Conservation (phyloP, 2,797 vertebrate species). For the Prunella strophiata region DNA sequence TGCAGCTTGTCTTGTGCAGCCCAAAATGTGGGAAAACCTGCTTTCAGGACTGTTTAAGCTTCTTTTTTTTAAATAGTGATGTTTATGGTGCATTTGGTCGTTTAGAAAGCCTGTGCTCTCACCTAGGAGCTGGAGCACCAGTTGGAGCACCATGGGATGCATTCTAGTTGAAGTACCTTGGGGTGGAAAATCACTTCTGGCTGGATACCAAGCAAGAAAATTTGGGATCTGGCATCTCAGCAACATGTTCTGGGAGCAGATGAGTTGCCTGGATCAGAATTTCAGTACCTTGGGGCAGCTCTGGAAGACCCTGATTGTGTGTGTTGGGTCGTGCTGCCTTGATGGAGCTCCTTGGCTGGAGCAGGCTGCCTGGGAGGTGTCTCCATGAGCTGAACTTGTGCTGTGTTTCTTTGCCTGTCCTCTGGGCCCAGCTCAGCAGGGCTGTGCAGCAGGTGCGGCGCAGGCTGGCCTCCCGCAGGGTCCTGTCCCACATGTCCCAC, state of each 20-base stretch:
- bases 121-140: background rate
- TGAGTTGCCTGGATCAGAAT: background rate
- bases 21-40: background rate
- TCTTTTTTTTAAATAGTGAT: background rate
- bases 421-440: conserved; percentile 76
- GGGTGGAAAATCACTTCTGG: background rate
- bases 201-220: background rate
- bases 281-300: background rate
- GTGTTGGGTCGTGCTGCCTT: accelerated
- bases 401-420: background rate
- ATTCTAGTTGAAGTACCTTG: background rate
- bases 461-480: conserved; percentile 82
- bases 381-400: background rate
- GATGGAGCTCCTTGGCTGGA: background rate
- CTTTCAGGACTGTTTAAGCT: background rate
- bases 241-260: background rate
- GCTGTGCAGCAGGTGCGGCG: conserved; percentile 81
- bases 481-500: conserved; percentile 51
- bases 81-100: background rate
- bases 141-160: background rate
- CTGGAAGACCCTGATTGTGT: background rate
- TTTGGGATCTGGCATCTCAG: background rate
- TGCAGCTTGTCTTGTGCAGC: background rate
- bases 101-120: background rate
- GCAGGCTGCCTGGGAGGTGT: background rate